Conservation (phyloP, 2,797 vertebrate species). For the Melanotaenia maccullochi region DNA sequence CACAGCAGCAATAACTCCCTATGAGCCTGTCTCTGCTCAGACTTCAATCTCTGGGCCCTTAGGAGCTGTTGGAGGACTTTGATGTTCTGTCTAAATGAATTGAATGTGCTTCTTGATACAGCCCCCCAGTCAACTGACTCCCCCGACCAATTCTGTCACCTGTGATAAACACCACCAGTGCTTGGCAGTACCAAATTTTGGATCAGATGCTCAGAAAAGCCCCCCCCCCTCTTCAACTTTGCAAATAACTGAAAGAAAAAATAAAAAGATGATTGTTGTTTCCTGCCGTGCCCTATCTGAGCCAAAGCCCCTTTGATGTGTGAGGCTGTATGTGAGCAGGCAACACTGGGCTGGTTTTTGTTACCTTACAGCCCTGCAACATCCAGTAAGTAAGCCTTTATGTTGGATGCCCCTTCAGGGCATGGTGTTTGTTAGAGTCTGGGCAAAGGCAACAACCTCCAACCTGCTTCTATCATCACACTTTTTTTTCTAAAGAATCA, state of each 20-base stretch:
- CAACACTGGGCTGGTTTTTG: slow-evolving; percentile 64
- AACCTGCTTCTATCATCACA: slow-evolving; percentile 46
- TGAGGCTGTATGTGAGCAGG: slow-evolving; percentile 54
- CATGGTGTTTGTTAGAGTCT: slow-evolving; percentile 67
- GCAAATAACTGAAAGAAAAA: slow-evolving; percentile 58
- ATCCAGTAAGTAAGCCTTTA: slow-evolving; percentile 71
- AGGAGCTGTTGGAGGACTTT: slow-evolving; percentile 81
- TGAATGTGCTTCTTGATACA: slow-evolving; percentile 75
- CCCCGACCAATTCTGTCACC: slow-evolving; percentile 70
- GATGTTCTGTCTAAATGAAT: slow-evolving; percentile 83
- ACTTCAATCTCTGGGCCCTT: slow-evolving; percentile 76
- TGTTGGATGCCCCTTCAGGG: slow-evolving; percentile 67
- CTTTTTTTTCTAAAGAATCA: slow-evolving; percentile 37
- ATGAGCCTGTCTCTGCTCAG: slow-evolving; percentile 73
- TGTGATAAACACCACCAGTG: slow-evolving; percentile 67
- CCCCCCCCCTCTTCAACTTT: slow-evolving; percentile 53
- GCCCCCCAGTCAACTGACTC: slow-evolving; percentile 62
- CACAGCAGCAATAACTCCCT: slow-evolving; percentile 74
- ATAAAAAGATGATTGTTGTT: slow-evolving; percentile 49
- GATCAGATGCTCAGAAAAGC: slow-evolving; percentile 51
- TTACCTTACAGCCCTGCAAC: slow-evolving; percentile 69
- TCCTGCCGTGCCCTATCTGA: slow-evolving; percentile 47
- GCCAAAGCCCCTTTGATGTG: slow-evolving; percentile 70
- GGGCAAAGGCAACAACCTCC: slow-evolving; percentile 66
- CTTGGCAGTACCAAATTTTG: slow-evolving; percentile 41